Evolutionary conservation across 2,888 invertebrate species (phyloP), one percentile per base, ranked within the genome.

Genomic region (Chymomyza fuscimana): DNA sequence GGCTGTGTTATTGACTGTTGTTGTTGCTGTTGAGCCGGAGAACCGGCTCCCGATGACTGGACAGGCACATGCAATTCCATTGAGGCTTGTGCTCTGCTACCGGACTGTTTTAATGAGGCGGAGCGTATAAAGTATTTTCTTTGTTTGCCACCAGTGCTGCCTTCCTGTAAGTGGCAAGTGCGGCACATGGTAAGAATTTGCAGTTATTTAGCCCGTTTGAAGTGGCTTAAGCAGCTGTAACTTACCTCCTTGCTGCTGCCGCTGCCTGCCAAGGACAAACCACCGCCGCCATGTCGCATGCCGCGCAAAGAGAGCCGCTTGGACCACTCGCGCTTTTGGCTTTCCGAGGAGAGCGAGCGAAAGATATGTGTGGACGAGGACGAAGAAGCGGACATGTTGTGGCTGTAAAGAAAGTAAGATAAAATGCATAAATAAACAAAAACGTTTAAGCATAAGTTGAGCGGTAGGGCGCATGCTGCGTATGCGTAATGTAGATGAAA

Each of bases 231-330:
- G 40, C 40, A 46, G 12, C 4, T 10, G 40, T 10, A 73, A 77
- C 87, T 86, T 77, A 91, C 91, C 81, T 91, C 90, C 83, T 89
- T 90, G 74, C 73, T 79, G 68, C 76, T 92, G 92, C 92, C 87
- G 93, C 94, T 90, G 93, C 93, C 75, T 0, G 32, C 63, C 63
- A 19, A 54, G 22, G 32, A 46, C 50, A 72, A 62, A 4, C 69
- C 76, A 1, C 74, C 73, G 36, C 93, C 94, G 32, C 88, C 90
- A 59, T 95, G 93, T 71, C 95, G 94, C 87, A 95, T 94, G 83
- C 95, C 95, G 75, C 96, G 93, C 64, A 96, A 93, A 78, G 96
- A 96, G 78, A 96, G 93, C 77, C 95, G 93, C 92, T 94, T 94
- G 91, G 94, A 95, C 96, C 96, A 96, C 86, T 95, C 95, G 69